Evolutionary conservation across 2,113 vertebrate genomes (phyloP).

Genomic region (Pseudorasbora parva): DNA sequence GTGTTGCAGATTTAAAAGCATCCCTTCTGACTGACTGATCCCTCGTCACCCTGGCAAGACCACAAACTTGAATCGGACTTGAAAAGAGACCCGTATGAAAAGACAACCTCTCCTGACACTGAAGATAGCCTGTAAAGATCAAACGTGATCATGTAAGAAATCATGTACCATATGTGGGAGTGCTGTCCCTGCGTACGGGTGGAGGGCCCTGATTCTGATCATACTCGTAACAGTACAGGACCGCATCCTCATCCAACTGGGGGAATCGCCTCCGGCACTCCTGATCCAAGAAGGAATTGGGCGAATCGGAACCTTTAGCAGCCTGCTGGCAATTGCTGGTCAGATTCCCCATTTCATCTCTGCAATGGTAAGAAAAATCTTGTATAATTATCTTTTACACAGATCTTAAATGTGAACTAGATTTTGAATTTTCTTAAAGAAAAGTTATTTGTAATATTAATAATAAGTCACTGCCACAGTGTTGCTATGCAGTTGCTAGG

Average conservation of each 20-base stretch:
- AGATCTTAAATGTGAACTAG: too few species aligned
- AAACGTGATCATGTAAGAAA: slow-evolving; percentile 24
- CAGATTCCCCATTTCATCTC: slow-evolving; percentile 91
- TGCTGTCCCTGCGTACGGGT: slow-evolving; percentile 90
- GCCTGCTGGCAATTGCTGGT: slow-evolving; percentile 84
- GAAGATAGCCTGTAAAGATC: neutral
- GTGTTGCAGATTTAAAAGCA: slow-evolving; percentile 2
- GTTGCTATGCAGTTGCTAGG: neutral
- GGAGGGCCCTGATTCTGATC: slow-evolving; percentile 91
- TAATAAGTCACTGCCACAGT: neutral
- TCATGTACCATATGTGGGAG: slow-evolving; percentile 90
- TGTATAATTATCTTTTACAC: neutral
- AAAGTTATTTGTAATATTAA: too few species aligned
- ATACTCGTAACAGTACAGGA: slow-evolving; percentile 96
- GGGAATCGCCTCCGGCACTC: slow-evolving; percentile 92
- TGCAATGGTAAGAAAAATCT: slow-evolving; percentile 60
- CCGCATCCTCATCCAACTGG: slow-evolving; percentile 92
- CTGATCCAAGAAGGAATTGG: slow-evolving; percentile 98
- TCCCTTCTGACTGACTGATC: neutral
- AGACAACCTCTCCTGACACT: neutral
- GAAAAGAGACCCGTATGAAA: too few species aligned
- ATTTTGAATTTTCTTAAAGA: neutral
- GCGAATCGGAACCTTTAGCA: slow-evolving; percentile 93
- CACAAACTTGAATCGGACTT: too few species aligned
- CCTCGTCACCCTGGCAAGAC: neutral